Evolutionary conservation across 1,140 invertebrate genomes (phyloP).

Genomic region (Drosophila kepulauana): DNA sequence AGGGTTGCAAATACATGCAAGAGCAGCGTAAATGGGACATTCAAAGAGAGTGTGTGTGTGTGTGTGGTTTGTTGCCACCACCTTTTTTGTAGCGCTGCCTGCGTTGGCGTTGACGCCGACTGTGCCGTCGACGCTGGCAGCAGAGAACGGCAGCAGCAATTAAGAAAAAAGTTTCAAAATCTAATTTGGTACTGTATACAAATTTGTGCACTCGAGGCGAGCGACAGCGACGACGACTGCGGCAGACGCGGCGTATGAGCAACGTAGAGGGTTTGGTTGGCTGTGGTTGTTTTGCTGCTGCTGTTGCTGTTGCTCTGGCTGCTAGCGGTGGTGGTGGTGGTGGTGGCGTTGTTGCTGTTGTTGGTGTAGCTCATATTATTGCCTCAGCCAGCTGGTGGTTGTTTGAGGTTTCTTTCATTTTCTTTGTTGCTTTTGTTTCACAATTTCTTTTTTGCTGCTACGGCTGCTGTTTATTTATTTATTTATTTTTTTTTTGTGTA

Average conservation of each 20-base stretch:
- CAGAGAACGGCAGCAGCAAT: constrained; percentile 63
- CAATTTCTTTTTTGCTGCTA: constrained; percentile 61
- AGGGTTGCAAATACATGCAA: constrained; percentile 62
- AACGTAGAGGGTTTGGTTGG: constrained; percentile 45
- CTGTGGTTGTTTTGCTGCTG: constrained; percentile 24
- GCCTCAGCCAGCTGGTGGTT: constrained; percentile 61
- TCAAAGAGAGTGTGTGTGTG: constrained; percentile 53
- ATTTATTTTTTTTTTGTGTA: constrained; percentile 2
- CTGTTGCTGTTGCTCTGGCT: background rate
- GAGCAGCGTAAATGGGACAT: constrained; percentile 25
- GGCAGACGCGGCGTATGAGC: constrained; percentile 47
- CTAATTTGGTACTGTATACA: constrained; percentile 85
- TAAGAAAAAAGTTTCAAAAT: constrained; percentile 85
- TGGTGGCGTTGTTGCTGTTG: constrained; percentile 30
- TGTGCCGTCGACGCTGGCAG: background rate
- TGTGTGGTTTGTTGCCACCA: constrained; percentile 62
- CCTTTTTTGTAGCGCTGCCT: constrained; percentile 54
- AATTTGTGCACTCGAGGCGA: constrained; percentile 80
- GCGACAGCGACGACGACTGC: constrained; percentile 30
- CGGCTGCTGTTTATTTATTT: constrained; percentile 13
- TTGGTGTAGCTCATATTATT: constrained; percentile 28
- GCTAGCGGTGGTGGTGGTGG: constrained; percentile 26
- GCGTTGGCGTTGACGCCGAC: constrained; percentile 37
- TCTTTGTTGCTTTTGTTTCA: constrained; percentile 83
- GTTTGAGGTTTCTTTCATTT: constrained; percentile 80